Base-by-base conservation (phyloP, 1,140 invertebrate species). In the Penaeus chinensis region DNA sequence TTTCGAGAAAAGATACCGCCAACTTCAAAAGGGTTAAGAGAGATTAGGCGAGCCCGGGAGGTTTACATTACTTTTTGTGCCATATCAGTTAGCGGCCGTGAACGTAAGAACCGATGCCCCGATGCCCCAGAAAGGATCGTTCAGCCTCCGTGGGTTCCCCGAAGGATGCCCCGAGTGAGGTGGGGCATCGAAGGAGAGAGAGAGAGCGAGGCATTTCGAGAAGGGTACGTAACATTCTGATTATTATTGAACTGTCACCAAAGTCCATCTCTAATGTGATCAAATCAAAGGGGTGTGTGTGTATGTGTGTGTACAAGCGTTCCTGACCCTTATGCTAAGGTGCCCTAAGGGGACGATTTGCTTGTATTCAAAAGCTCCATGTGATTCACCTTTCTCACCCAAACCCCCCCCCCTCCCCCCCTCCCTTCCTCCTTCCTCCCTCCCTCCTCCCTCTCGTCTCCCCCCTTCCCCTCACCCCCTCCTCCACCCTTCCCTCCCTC, bases 11-110 rank as follows among this genome's bases (percentile, higher is more conserved):
- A 82, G 80, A 82, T 82, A 82, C 80, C 80, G 80, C 62, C 80
- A 66, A 37, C 80, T 82, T 82, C 80, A 82, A 82, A 82, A 82
- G 80, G 80, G 80, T 82, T 82, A 69, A 66, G 63, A 82, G 80
- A 82, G 80, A 82, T 82, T 82, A 82, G 80, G 80, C 69, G 80
- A 82, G 80, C 27, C 65, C 66, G 63, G 80, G 24, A 69, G 80
- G 80, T 82, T 82, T 82, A 82, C 80, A 82, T 82, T 82, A 82
- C 61, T 82, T 82, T 82, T 82, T 82, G 80, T 82, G 24, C 63
- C 80, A 62, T 82, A 82, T 82, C 80, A 82, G 80, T 82, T 82
- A 82, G 80, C 80, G 80, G 80, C 63, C 63, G 63, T 82, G 80
- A 82, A 82, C 80, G 47, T 61, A 42, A 32, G 42, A 7, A 13